Percentiles rank a stretch among this genome's conserved stretches.
phyloP scores from a whole-genome alignment of 1,140 invertebrate species.

The Drosophila pachea region DNA sequence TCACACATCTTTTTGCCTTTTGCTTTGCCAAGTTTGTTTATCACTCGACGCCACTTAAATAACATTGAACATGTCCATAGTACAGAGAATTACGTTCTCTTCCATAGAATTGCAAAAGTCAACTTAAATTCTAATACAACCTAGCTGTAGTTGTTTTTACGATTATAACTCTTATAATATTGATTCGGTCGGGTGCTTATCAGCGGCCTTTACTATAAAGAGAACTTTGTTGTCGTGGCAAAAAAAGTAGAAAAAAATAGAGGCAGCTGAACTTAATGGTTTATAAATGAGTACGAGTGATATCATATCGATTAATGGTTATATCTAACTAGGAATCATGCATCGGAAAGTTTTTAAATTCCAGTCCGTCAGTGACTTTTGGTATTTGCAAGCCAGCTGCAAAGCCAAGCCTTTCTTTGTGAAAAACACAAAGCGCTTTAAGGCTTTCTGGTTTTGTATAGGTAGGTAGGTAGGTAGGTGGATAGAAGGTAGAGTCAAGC shows the following conservation, averaged over 20 bases:
- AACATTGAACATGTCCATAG: constrained; percentile 32
- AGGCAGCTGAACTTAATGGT: background rate
- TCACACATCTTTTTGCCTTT: constrained; percentile 17
- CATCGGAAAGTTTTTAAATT: too few relatives aligned
- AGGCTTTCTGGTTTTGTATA: too few relatives aligned
- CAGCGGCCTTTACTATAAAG: constrained; percentile 15
- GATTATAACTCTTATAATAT: constrained; percentile 1
- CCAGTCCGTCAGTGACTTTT: too few relatives aligned
- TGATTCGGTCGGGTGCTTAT: constrained; percentile 13
- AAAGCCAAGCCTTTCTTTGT: too few relatives aligned
- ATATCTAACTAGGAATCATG: too few relatives aligned
- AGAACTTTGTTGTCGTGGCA: background rate
- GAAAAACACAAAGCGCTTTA: too few relatives aligned
- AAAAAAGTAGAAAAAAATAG: constrained; percentile 1
- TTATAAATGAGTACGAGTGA: too few relatives aligned
- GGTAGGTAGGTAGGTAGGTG: too few relatives aligned
- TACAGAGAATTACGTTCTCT: constrained; percentile 1
- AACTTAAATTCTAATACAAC: too few relatives aligned
- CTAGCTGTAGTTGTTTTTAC: background rate
- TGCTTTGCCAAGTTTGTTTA: background rate
- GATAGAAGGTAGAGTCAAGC: too few relatives aligned
- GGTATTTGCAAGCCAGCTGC: too few relatives aligned
- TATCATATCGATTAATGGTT: too few relatives aligned
- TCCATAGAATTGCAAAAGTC: background rate
- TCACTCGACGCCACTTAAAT: constrained; percentile 29